Conservation (phyloP, 2,113 vertebrate genomes). For the Gavia stellata region DNA sequence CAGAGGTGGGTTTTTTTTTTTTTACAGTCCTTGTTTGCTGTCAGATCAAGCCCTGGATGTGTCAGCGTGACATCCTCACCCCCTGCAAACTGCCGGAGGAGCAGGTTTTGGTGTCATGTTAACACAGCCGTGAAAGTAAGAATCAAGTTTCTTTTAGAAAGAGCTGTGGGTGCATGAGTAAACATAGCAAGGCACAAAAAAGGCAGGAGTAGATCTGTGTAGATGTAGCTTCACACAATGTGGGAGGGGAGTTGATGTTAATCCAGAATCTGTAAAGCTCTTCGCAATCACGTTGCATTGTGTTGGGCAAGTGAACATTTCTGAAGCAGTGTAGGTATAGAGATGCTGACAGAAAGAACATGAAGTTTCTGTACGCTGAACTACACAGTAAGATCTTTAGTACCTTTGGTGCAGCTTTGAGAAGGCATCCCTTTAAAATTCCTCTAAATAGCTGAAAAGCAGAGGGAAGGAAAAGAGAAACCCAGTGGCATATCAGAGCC, state of each 20-base stretch:
- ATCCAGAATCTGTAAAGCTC: neutral
- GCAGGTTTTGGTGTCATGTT: constrained; percentile 29
- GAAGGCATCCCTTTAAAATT: neutral
- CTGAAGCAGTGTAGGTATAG: neutral
- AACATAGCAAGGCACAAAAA: neutral
- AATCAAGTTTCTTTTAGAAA: constrained; percentile 14
- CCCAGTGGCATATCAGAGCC: neutral
- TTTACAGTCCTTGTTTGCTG: neutral
- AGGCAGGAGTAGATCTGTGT: neutral
- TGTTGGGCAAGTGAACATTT: neutral
- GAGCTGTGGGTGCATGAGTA: neutral
- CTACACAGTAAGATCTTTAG: neutral
- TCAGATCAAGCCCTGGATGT: constrained; percentile 49
- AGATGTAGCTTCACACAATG: neutral
- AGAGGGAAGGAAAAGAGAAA: neutral
- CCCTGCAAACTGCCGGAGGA: neutral
- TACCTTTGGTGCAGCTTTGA: neutral
- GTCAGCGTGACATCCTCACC: constrained; percentile 14
- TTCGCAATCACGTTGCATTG: neutral
- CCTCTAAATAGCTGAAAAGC: neutral
- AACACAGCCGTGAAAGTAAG: constrained; percentile 1
- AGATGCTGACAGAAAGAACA: neutral
- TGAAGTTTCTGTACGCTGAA: neutral
- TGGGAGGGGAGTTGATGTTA: neutral
- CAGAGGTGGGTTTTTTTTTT: neutral